A percentile compares a stretch with the other conserved stretches of the same genome.
phyloP scores from a whole-genome alignment of 2,113 vertebrate species.

The Sorex fumeus region DNA sequence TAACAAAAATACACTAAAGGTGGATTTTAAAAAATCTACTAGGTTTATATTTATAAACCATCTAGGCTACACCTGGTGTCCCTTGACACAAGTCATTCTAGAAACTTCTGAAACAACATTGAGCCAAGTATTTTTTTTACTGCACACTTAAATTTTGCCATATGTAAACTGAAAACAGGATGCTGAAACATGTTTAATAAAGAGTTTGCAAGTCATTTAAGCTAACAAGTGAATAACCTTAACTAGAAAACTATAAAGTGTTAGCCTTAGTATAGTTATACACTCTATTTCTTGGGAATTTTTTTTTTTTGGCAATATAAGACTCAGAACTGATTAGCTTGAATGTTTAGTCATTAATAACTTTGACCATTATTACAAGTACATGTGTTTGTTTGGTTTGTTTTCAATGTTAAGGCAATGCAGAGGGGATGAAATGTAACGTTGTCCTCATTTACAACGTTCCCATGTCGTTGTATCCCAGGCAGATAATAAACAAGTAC shows the following conservation, averaged over 20 bases:
- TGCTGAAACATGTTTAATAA: constrained; percentile 29
- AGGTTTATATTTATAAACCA: constrained; percentile 58
- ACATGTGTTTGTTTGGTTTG: too few species aligned
- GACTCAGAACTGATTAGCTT: neutral
- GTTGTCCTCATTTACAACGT: too few species aligned
- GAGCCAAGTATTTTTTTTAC: constrained; percentile 52
- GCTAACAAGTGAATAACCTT: neutral
- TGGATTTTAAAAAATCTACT: constrained; percentile 42
- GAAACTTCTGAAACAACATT: constrained; percentile 36
- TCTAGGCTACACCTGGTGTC: constrained; percentile 33
- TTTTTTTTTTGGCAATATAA: neutral
- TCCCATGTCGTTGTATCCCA: too few species aligned
- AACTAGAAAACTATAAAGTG: neutral
- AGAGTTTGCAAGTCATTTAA: constrained; percentile 11
- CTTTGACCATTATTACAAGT: neutral
- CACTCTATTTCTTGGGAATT: neutral
- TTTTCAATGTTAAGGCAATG: too few species aligned
- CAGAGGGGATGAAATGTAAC: too few species aligned
- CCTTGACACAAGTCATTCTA: constrained; percentile 36
- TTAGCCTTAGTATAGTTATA: neutral
- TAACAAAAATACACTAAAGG: constrained; percentile 57
- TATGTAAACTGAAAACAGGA: neutral
- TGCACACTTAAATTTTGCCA: constrained; percentile 6
- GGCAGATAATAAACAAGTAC: too few species aligned
- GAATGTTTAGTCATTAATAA: neutral